Conservation (phyloP, 2,113 vertebrate species). For the Ptilorrhoa leucosticta region DNA sequence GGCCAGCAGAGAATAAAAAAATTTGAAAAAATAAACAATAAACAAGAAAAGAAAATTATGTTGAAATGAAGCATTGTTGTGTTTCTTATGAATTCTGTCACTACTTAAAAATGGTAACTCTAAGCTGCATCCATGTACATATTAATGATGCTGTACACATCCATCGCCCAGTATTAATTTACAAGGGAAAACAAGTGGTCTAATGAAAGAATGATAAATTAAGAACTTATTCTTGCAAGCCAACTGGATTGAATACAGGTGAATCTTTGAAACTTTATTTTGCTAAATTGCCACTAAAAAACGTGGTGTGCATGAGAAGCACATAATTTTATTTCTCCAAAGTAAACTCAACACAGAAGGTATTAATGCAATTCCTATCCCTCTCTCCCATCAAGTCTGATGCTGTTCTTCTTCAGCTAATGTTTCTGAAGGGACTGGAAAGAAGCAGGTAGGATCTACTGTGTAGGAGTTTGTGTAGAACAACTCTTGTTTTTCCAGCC, state of each 20-base stretch:
- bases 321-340: background rate
- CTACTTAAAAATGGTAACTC: background rate
- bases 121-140: background rate
- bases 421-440: background rate
- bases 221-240: background rate
- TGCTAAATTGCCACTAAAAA: background rate
- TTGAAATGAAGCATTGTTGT: background rate
- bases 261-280: background rate
- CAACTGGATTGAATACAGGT: background rate
- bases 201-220: background rate
- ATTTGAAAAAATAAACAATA: background rate
- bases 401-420: background rate
- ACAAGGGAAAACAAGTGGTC: background rate
- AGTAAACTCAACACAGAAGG: background rate
- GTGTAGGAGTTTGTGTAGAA: background rate
- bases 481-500: background rate
- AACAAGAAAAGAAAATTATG: background rate
- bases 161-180: background rate
- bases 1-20: background rate
- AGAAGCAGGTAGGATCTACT: background rate
- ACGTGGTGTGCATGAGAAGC: background rate
- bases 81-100: background rate
- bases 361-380: background rate
- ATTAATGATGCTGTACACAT: background rate
- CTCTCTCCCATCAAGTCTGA: background rate